Conservation (phyloP, 2,113 vertebrate species). For the Prolemur simus region DNA sequence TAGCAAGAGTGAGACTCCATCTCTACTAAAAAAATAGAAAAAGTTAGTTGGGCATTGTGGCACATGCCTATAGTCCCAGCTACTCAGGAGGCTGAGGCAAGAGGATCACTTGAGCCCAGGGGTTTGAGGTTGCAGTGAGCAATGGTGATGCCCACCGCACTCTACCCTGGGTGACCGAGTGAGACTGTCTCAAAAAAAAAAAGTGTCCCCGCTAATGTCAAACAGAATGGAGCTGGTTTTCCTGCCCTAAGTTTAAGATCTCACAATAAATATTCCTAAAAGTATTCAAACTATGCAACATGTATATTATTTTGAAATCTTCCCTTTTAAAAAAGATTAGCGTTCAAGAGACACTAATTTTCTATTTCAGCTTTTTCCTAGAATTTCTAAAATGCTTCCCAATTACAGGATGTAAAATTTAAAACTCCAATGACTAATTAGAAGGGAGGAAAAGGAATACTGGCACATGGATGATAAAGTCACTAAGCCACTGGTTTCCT, state of each 20-base stretch:
- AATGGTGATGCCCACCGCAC: no score
- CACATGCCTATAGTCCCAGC: no score
- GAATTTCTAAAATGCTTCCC: constrained; percentile 15
- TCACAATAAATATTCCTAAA: neutral
- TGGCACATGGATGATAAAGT: neutral
- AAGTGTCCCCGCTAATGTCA: neutral
- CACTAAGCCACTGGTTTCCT: neutral
- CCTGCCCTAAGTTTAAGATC: neutral
- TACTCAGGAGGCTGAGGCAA: no score
- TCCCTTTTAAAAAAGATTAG: constrained; percentile 21
- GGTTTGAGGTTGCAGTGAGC: no score
- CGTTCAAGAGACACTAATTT: neutral
- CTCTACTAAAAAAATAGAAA: no score
- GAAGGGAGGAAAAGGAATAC: neutral
- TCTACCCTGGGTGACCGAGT: no score
- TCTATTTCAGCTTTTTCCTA: neutral
- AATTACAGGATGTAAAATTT: neutral
- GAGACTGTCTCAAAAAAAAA: no score
- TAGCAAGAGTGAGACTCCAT: no score
- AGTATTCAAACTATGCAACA: neutral
- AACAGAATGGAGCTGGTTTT: neutral
- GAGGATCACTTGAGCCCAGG: no score
- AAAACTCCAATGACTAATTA: neutral
- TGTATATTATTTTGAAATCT: constrained; percentile 6
- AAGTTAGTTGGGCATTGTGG: no score